Evolutionary conservation across 2,113 vertebrate species (phyloP).

Genomic region (Elephas maximus): DNA sequence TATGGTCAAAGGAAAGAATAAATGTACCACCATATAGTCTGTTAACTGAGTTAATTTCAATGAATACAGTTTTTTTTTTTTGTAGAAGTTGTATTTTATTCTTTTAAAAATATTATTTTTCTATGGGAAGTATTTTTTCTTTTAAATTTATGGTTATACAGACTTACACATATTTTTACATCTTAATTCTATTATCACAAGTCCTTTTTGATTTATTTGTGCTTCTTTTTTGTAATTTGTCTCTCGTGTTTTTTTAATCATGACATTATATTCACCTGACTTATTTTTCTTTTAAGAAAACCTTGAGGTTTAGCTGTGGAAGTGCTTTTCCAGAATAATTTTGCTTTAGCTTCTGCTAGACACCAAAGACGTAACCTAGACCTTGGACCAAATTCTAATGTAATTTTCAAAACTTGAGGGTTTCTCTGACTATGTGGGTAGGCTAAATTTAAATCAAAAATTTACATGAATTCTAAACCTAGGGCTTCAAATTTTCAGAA

Average conservation of each 20-base stretch:
- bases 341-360: not conserved
- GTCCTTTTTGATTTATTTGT: not conserved
- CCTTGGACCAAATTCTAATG: not conserved
- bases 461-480: not conserved
- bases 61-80: not conserved
- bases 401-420: not conserved
- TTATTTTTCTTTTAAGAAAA: not conserved
- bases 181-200: not conserved
- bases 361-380: not conserved
- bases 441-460: not conserved
- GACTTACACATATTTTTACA: not conserved
- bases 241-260: not conserved
- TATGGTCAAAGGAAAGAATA: not conserved
- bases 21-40: not conserved
- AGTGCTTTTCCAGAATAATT: not conserved
- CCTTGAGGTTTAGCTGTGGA: not conserved
- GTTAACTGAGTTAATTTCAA: not conserved
- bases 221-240: not conserved
- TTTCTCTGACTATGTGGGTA: not conserved
- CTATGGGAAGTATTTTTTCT: not conserved
- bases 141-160: not conserved
- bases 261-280: no score
- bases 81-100: not conserved
- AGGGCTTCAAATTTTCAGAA: not conserved
- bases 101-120: not conserved